Percentiles rank a stretch among this genome's conserved stretches.
Conservation (phyloP, 2,797 vertebrate genomes). For the Mus spretus region DNA sequence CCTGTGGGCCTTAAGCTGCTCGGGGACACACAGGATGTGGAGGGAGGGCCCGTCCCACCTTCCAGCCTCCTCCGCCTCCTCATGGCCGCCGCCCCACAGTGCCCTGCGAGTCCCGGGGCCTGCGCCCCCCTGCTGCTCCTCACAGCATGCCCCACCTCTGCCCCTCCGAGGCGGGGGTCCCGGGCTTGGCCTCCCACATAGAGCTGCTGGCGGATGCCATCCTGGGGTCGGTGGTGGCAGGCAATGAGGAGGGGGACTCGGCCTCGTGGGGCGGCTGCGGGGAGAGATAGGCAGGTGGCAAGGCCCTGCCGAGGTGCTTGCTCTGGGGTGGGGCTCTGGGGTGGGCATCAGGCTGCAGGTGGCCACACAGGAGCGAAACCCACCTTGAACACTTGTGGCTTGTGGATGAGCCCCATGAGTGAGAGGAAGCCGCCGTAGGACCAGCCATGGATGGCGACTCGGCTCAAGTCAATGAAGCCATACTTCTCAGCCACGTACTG, state of each 20-base stretch:
- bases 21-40: background rate
- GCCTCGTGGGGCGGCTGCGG: constrained; percentile 80
- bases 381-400: constrained; percentile 97
- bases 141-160: constrained; percentile 85
- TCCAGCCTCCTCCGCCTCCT: constrained; percentile 81
- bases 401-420: constrained; percentile 98
- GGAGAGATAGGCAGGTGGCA: constrained; percentile 85
- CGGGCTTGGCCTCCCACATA: constrained; percentile 84
- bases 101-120: constrained; percentile 79
- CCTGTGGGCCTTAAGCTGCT: constrained; percentile 34
- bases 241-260: constrained; percentile 84
- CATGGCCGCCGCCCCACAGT: constrained; percentile 76
- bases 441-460: constrained; percentile 98
- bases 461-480: constrained; percentile 96
- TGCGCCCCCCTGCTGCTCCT: constrained; percentile 76
- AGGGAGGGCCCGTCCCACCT: constrained; percentile 60
- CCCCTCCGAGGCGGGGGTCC: constrained; percentile 84
- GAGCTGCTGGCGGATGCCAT: constrained; percentile 83
- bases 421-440: constrained; percentile 98
- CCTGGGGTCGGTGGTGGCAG: constrained; percentile 83
- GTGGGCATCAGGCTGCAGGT: accelerated
- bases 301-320: constrained; percentile 76
- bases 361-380: constrained; percentile 8
- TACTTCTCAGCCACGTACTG: constrained; percentile 97
- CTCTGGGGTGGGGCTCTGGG: background rate